Evolutionary conservation across 2,797 vertebrate genomes (phyloP), one percentile per base, ranked within the genome.

Genomic region (Halcyon badia): DNA sequence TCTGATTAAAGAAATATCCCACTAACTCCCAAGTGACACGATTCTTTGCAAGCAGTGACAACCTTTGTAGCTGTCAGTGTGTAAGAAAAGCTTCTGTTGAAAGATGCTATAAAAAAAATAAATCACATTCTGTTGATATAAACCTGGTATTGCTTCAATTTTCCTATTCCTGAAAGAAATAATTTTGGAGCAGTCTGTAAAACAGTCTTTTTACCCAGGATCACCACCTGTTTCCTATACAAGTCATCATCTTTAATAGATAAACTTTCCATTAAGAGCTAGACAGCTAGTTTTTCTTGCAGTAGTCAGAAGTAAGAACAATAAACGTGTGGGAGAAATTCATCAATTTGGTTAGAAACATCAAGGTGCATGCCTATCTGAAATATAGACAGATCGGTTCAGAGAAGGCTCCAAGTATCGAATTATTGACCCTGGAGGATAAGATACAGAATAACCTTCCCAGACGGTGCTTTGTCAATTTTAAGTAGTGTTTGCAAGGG

Each of bases 381-480:
- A 93, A 80, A 80, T 85, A 93, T 0, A 84, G 88, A 87, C 70
- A 91, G 56, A 90, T 82, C 2, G 6, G 86, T 92, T 89, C 85
- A 84, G 77, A 52, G 51, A 61, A 90, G 19, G 57, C 80, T 88
- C 37, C 52, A 57, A 87, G 75, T 87, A 83, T 61, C 68, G 86
- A 96, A 78, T 96, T 96, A 97, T 88, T 96, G 93, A 95, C 96
- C 60, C 83, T 83, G 73, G 41, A 87, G 44, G 44, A 80, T 73
- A 83, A 90, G 68, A 82, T 61, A 64, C 56, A 85, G 75, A 87
- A 87, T 76, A 89, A 90, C 73, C 64, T 93, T 93, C 37, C 64
- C 80, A 33, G 41, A 68, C 60, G 77, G 33, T 41, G 35, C 66
- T 96, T 80, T 68, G 58, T 89, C 90, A 86, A 73, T 94, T 93